Percentiles rank a stretch among this genome's conserved stretches.
These are phyloP conservation scores for Oreochromis grahami DNA, from an alignment of 2,797 vertebrate genomes.

Conservation along the genomic window DNA sequence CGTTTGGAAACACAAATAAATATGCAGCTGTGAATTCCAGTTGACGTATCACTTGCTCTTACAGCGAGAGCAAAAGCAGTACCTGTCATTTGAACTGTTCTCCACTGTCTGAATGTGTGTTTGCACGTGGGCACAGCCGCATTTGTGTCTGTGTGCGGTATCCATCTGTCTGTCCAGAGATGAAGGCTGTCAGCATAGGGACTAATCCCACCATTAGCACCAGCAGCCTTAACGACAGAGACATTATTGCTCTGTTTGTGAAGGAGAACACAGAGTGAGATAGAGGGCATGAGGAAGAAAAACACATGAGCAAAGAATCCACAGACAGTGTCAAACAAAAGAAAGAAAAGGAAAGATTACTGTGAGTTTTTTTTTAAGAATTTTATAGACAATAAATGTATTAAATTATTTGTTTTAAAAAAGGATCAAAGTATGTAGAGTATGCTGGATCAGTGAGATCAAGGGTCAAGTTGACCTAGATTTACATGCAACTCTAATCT, in stretches of 20 bases:
- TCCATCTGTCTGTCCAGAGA: conserved; percentile 60
- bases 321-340: neutral
- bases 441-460: conserved; percentile 14
- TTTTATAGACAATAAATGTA: neutral
- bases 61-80: neutral
- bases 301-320: neutral
- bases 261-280: neutral
- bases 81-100: conserved; percentile 23
- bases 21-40: neutral
- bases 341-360: neutral
- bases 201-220: conserved; percentile 75
- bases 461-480: conserved; percentile 46
- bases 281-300: neutral
- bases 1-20: neutral
- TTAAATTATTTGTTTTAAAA: neutral
- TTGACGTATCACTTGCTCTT: neutral
- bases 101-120: conserved; percentile 9
- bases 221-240: conserved; percentile 53
- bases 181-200: conserved; percentile 66
- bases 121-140: conserved; percentile 20
- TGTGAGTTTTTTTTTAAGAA: neutral
- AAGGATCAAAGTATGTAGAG: neutral
- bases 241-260: conserved; percentile 31
- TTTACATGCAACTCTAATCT: conserved; percentile 34
- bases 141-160: conserved; percentile 46